Conservation (phyloP, 2,888 invertebrate genomes). For the Hyposoter dolosus region DNA sequence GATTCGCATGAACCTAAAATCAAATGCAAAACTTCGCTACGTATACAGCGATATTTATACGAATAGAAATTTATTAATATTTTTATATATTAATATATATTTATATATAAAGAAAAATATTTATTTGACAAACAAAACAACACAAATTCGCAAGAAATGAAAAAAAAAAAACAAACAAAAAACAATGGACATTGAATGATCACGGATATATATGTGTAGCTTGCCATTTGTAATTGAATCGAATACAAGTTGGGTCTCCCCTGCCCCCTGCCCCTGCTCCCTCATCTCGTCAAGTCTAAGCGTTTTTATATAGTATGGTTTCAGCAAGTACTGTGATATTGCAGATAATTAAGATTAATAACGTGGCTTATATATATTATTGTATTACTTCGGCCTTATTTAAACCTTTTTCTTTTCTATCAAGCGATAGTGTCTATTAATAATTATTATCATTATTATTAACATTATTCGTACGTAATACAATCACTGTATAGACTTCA, state of each 20-base stretch:
- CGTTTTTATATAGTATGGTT: constrained; percentile 79
- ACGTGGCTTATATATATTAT: constrained; percentile 80
- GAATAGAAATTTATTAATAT: constrained; percentile 6
- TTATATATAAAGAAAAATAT: neutral
- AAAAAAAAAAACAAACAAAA: no score
- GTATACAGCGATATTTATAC: neutral
- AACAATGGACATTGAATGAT: constrained; percentile 10
- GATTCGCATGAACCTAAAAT: neutral
- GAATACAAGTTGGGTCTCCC: constrained; percentile 51
- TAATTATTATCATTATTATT: constrained; percentile 74
- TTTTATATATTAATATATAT: constrained; percentile 3
- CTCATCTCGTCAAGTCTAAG: constrained; percentile 77
- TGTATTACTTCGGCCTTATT: constrained; percentile 67
- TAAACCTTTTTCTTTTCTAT: constrained; percentile 75
- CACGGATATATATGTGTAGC: constrained; percentile 69
- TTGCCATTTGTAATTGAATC: constrained; percentile 73
- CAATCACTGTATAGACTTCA: constrained; percentile 70
- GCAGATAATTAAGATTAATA: constrained; percentile 82
- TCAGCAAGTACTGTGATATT: constrained; percentile 85
- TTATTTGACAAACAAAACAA: neutral
- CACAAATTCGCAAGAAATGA: neutral
- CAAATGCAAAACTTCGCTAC: neutral
- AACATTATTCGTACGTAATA: constrained; percentile 63
- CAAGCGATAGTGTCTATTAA: constrained; percentile 77
- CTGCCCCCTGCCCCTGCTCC: constrained; percentile 76